Evolutionary conservation across 2,797 vertebrate species (phyloP).

Genomic region (Sebastes nivosus): DNA sequence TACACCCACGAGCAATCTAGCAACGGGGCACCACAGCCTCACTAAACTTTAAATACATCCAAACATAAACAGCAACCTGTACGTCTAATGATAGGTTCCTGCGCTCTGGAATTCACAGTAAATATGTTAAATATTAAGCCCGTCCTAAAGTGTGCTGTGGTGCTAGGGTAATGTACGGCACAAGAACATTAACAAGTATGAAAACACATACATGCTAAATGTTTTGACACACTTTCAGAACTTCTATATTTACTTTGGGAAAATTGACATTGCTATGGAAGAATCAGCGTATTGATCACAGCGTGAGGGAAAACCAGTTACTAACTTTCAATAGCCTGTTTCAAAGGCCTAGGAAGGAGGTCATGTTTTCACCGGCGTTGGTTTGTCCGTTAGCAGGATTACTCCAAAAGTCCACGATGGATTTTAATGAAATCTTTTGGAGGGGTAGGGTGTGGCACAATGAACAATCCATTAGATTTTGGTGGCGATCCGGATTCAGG

Average conservation of each 20-base stretch:
- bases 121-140: background rate
- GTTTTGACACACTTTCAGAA: background rate
- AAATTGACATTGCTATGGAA: background rate
- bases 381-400: too few relatives aligned
- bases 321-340: background rate
- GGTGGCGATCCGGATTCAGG: too few relatives aligned
- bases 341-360: too few relatives aligned
- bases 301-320: background rate
- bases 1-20: background rate
- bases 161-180: fast-evolving
- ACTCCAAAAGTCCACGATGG: too few relatives aligned
- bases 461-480: too few relatives aligned
- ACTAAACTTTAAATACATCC: constrained; percentile 15
- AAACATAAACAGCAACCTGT: background rate
- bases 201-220: too few relatives aligned
- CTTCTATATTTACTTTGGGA: background rate
- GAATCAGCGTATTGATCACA: background rate
- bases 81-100: background rate
- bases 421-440: too few relatives aligned
- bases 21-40: background rate
- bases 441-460: too few relatives aligned
- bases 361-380: fast-evolving
- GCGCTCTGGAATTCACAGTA: background rate
- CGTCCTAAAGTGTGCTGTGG: fast-evolving
- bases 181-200: background rate